These are phyloP conservation scores for Sitophilus oryzae DNA, from an alignment of 1,140 invertebrate species.

Conservation along the genomic window DNA sequence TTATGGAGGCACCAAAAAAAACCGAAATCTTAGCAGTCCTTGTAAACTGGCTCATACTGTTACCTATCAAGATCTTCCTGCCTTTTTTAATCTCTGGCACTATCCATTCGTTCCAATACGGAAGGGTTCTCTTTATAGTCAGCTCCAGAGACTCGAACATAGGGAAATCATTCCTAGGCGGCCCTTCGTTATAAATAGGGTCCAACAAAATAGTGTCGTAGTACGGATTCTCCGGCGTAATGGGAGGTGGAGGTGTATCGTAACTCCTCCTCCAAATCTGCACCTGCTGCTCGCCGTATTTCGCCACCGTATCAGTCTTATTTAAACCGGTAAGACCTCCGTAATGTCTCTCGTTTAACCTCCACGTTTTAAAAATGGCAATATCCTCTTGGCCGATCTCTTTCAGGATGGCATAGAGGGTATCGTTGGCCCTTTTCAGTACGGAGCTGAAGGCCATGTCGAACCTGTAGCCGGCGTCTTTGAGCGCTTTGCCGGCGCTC, in stretches of 20 bases:
- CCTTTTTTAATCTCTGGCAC: slow-evolving; percentile 57
- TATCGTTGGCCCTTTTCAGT: slow-evolving; percentile 58
- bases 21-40: no score
- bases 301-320: slow-evolving; percentile 62
- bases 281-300: slow-evolving; percentile 62
- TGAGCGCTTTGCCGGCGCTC: slow-evolving; percentile 63
- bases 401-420: slow-evolving; percentile 56
- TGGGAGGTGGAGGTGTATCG: slow-evolving; percentile 58
- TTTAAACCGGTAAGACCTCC: slow-evolving; percentile 65
- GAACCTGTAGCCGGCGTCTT: slow-evolving; percentile 61
- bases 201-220: slow-evolving; percentile 52
- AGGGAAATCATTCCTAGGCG: slow-evolving; percentile 52
- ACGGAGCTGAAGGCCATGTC: slow-evolving; percentile 64
- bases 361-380: slow-evolving; percentile 56
- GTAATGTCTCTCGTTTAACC: slow-evolving; percentile 69
- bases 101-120: slow-evolving; percentile 62
- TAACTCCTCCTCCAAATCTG: slow-evolving; percentile 64
- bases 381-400: slow-evolving; percentile 54
- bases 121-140: slow-evolving; percentile 54
- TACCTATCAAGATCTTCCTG: slow-evolving; percentile 37
- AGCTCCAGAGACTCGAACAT: slow-evolving; percentile 62
- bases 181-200: slow-evolving; percentile 46
- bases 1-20: no score
- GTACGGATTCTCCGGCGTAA: slow-evolving; percentile 51
- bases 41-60: no score